Evolutionary conservation across 2,888 invertebrate genomes (phyloP).

Genomic region (Phytoseiulus persimilis): DNA sequence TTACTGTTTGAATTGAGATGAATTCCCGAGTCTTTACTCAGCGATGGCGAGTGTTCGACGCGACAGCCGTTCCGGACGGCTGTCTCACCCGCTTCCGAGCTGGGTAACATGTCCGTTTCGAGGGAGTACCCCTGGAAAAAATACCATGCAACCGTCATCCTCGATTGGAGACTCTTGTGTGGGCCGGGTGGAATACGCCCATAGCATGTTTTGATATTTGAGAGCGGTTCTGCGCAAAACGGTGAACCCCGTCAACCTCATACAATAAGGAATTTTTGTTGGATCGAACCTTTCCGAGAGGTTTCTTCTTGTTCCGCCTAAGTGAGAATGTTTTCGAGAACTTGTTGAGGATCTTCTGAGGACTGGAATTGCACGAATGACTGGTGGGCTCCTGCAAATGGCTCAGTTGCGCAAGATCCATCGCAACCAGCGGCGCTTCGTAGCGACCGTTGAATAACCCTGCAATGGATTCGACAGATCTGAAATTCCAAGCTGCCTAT

Average conservation of each 20-base stretch:
- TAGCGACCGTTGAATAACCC: conserved; percentile 25
- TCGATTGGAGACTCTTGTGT: no score
- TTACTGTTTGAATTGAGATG: conserved; percentile 20
- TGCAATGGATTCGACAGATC: not conserved
- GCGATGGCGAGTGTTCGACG: conserved; percentile 28
- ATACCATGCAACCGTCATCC: no score
- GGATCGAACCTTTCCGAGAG: conserved; percentile 7
- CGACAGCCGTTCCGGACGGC: not conserved
- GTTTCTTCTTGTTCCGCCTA: conserved; percentile 13
- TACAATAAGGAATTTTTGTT: not conserved
- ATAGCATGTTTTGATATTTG: not conserved
- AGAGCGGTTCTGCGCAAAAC: not conserved
- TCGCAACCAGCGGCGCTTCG: not conserved
- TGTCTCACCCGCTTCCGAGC: not conserved
- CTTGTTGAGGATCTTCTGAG: conserved; percentile 32
- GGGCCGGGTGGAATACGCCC: no score
- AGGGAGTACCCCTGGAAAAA: not conserved
- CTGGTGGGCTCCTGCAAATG: conserved; percentile 34
- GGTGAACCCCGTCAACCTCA: not conserved
- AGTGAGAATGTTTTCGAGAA: conserved; percentile 29
- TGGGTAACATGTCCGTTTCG: not conserved
- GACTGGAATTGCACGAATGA: conserved; percentile 35
- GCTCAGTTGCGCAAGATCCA: conserved; percentile 35
- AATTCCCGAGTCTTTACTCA: conserved; percentile 36
- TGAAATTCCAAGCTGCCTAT: not conserved